These are phyloP conservation scores for Aphidius ervi DNA, from an alignment of 1,140 invertebrate genomes.

Conservation along the genomic window DNA sequence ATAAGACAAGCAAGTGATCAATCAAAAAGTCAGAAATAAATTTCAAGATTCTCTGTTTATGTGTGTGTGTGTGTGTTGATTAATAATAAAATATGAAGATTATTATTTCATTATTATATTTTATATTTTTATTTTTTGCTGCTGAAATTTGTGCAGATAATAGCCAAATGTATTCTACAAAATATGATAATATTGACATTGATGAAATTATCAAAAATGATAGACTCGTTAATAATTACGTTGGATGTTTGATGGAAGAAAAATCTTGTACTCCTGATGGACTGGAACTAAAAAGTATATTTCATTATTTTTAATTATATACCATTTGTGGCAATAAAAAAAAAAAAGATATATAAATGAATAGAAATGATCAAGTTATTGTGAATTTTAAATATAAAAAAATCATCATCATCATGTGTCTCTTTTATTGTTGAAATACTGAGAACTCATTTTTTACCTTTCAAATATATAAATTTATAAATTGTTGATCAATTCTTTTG, in stretches of 20 bases:
- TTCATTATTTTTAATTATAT: neutral
- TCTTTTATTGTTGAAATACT: conserved; percentile 6
- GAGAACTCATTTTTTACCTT: conserved; percentile 11
- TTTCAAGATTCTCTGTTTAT: no score
- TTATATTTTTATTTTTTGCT: conserved; percentile 9
- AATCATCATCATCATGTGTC: conserved; percentile 4
- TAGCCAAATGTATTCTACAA: conserved; percentile 51
- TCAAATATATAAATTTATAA: conserved; percentile 4
- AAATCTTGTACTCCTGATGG: conserved; percentile 49
- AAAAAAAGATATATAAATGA: neutral
- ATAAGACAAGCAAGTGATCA: neutral
- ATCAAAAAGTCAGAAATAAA: neutral
- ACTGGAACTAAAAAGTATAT: conserved; percentile 17
- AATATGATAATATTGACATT: conserved; percentile 56
- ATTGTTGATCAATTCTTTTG: conserved; percentile 1
- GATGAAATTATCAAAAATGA: conserved; percentile 54
- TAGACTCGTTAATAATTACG: conserved; percentile 52
- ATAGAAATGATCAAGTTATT: neutral
- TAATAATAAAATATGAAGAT: neutral
- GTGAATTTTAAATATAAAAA: neutral
- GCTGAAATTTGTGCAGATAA: conserved; percentile 27
- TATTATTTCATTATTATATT: neutral
- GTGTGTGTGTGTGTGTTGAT: no score
- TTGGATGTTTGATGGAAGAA: conserved; percentile 55
- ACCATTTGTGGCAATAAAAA: no score